phyloP scores from a whole-genome alignment of 2,888 invertebrate genomes.

The Biston betularia region DNA sequence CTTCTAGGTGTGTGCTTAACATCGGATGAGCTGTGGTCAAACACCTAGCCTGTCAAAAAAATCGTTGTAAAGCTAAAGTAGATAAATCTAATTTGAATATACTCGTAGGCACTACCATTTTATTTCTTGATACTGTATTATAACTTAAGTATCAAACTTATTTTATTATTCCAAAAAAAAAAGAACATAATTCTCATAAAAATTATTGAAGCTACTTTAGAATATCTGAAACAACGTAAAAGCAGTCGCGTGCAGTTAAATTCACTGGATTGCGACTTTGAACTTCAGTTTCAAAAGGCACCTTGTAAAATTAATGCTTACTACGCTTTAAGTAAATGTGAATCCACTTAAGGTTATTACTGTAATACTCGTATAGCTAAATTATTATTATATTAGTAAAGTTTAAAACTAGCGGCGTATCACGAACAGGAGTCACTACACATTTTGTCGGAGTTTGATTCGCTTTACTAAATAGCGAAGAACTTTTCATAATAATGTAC shows the following conservation, averaged over 20 bases:
- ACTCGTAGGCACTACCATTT: too few relatives aligned
- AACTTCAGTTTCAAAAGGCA: slow-evolving; percentile 31
- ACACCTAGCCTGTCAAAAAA: too few relatives aligned
- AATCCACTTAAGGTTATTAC: slow-evolving; percentile 33
- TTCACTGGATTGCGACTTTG: slow-evolving; percentile 32
- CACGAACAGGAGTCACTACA: background rate
- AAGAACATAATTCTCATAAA: background rate
- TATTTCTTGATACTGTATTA: too few relatives aligned
- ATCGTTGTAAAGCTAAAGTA: too few relatives aligned
- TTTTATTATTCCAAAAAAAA: too few relatives aligned
- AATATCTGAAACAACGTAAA: slow-evolving; percentile 6
- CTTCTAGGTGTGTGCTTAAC: too few relatives aligned
- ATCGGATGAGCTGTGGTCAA: too few relatives aligned
- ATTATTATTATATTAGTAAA: slow-evolving; percentile 26
- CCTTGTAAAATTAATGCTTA: slow-evolving; percentile 20
- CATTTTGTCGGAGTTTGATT: background rate
- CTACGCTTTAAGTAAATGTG: slow-evolving; percentile 23
- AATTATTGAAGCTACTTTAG: slow-evolving; percentile 2
- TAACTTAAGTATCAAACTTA: too few relatives aligned
- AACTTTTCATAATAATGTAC: slow-evolving; percentile 56
- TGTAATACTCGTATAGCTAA: slow-evolving; percentile 7
- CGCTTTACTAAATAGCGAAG: background rate
- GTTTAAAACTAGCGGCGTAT: slow-evolving; percentile 8
- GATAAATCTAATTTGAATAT: too few relatives aligned
- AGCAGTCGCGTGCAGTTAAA: slow-evolving; percentile 30